Percentiles rank a stretch among this genome's conserved stretches.
phyloP scores from a whole-genome alignment of 2,888 invertebrate genomes.

The Lucinisca nassula region DNA sequence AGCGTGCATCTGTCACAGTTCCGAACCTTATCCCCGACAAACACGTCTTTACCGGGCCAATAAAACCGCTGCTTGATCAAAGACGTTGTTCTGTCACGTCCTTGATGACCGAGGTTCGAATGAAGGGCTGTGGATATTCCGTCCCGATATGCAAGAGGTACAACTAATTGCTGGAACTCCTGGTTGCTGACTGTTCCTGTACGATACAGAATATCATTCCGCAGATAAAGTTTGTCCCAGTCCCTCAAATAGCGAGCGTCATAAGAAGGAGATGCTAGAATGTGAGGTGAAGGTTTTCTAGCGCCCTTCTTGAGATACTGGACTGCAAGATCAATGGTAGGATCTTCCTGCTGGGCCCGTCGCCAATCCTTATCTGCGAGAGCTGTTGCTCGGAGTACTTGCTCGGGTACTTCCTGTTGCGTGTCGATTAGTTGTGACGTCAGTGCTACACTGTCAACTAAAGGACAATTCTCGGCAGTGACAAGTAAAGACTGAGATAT shows the following conservation, averaged over 20 bases:
- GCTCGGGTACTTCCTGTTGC: neutral
- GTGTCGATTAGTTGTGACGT: neutral
- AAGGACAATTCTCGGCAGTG: neutral
- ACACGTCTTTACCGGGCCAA: constrained; percentile 24
- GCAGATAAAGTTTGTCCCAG: constrained; percentile 24
- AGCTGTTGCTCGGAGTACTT: neutral
- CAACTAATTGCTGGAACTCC: constrained; percentile 22
- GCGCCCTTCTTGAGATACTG: neutral
- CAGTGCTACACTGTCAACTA: neutral
- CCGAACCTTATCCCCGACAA: neutral
- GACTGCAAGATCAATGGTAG: neutral
- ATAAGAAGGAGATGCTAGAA: neutral
- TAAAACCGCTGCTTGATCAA: constrained; percentile 28
- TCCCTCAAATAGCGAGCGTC: neutral
- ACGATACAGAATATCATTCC: constrained; percentile 32
- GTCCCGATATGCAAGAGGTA: constrained; percentile 20
- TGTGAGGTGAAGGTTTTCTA: neutral
- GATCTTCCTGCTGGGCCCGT: neutral
- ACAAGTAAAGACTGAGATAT: too few relatives aligned
- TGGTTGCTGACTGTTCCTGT: neutral
- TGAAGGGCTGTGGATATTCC: constrained; percentile 21
- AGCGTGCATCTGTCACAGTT: neutral
- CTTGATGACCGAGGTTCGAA: constrained; percentile 52
- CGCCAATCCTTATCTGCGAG: neutral
- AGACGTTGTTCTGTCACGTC: constrained; percentile 31